Percentiles rank a stretch among this genome's conserved stretches.
phyloP scores from a whole-genome alignment of 2,797 vertebrate species.

The Ataeniobius toweri region DNA sequence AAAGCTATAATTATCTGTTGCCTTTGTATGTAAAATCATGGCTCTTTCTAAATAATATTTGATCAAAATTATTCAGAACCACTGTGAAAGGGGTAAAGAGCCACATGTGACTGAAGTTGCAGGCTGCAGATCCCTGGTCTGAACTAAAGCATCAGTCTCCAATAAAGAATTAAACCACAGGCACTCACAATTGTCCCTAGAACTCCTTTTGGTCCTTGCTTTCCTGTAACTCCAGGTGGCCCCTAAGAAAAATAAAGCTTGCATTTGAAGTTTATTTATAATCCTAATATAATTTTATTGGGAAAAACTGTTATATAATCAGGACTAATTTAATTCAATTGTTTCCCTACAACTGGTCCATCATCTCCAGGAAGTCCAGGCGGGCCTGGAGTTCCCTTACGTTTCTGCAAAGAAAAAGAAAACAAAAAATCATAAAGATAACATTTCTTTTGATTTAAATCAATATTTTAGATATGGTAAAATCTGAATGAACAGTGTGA shows the following conservation, averaged over 20 bases:
- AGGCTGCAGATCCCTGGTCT: not conserved
- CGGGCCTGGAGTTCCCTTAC: slow-evolving; percentile 69
- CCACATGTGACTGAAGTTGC: not conserved
- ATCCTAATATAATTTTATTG: not conserved
- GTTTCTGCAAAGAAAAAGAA: slow-evolving; percentile 60
- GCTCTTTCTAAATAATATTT: not conserved
- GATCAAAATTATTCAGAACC: not conserved
- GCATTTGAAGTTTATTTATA: not conserved
- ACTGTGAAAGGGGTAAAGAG: not conserved
- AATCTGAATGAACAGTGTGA: not conserved
- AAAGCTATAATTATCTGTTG: not conserved
- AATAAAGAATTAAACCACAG: slow-evolving; percentile 21
- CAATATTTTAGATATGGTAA: not conserved
- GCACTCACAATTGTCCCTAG: slow-evolving; percentile 73
- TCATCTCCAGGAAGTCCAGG: slow-evolving; percentile 71
- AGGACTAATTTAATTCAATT: not conserved
- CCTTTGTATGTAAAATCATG: not conserved
- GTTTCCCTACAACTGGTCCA: slow-evolving; percentile 74
- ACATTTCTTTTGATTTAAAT: not conserved
- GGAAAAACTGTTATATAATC: not conserved
- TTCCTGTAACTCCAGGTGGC: slow-evolving; percentile 74
- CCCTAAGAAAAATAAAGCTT: slow-evolving; percentile 64
- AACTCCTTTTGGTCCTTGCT: slow-evolving; percentile 77
- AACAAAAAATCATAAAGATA: not conserved
- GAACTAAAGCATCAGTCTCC: not conserved